These are phyloP conservation scores for Mythimna loreyi DNA, from an alignment of 2,888 invertebrate species.

Conservation along the genomic window DNA sequence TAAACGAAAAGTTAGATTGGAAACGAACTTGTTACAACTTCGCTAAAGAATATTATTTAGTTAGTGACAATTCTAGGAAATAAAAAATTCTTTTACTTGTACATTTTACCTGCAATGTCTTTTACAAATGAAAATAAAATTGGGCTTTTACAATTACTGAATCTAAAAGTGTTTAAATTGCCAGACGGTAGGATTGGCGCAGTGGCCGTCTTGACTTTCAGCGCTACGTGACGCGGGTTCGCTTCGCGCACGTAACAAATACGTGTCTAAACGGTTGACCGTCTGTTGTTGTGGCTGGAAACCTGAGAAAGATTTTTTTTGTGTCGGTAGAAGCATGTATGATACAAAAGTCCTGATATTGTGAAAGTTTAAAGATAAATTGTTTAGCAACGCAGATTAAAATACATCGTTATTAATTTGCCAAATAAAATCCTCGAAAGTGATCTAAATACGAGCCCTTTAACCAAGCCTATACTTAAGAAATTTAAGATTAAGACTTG, in stretches of 20 bases:
- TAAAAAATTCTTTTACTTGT: constrained; percentile 41
- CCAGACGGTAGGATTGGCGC: constrained; percentile 27
- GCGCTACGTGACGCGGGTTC: constrained; percentile 36
- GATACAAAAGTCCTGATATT: not conserved
- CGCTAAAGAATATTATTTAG: constrained; percentile 65
- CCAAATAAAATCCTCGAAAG: not conserved
- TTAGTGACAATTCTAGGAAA: constrained; percentile 62
- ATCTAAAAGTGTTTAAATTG: constrained; percentile 39
- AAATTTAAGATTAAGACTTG: too few species aligned
- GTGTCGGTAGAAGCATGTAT: not conserved
- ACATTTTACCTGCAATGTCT: constrained; percentile 21
- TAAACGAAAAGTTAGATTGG: constrained; percentile 79
- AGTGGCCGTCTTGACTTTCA: constrained; percentile 33
- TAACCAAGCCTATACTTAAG: too few species aligned
- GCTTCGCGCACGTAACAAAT: constrained; percentile 37
- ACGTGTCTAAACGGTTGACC: constrained; percentile 36
- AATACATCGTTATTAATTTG: not conserved
- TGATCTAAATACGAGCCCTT: too few species aligned
- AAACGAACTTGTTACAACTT: constrained; percentile 72
- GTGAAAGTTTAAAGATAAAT: not conserved
- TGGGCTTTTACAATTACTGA: constrained; percentile 32
- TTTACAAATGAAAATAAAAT: constrained; percentile 33
- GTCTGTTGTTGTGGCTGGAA: constrained; percentile 23
- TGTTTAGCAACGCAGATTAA: not conserved
- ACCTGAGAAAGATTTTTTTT: constrained; percentile 9